Evolutionary conservation across 2,797 vertebrate genomes (phyloP), one percentile per base, ranked within the genome.

Genomic region (Tarsius wallacei): DNA sequence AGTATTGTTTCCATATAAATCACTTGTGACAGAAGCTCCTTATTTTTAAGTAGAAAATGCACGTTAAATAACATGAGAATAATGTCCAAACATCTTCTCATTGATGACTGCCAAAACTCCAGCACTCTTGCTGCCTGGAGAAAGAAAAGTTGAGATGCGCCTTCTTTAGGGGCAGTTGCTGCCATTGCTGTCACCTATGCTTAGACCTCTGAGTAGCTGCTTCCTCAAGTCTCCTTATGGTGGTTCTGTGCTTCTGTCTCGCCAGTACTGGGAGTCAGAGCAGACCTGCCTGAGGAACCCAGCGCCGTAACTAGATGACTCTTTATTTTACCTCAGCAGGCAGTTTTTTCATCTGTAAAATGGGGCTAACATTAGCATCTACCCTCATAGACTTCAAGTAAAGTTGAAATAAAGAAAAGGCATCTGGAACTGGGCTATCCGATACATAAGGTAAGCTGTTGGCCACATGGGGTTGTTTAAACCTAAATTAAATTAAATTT

Each of bases 31-130:
- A 97, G 97, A 95, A 98, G 87, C 97, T 97, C 94, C 98, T 98
- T 98, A 95, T 77, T 98, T 98, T 96, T 98, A 97, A 98, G 97
- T 98, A 95, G 97, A 97, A 98, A 98, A 98, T 94, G 96, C 97
- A 96, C 93, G 78, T 98, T 98, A 98, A 98, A 97, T 98, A 98
- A 97, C 89, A 97, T 76, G 95, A 98, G 97, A 98, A 97, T 97
- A 97, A 94, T 92, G 93, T 98, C 97, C 97, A 95, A 98, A 97
- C 96, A 91, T 96, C 83, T 78, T 83, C 94, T 95, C 97, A 73
- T 94, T 98, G 95, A 97, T 94, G 96, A 94, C 97, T 98, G 96
- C 97, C 90, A 82, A 88, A 73, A 31, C 74, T 87, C 97, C 93
- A 15, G 68, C 97, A 71, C 74, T 7, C 16, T 83, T 86, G 68